Base-by-base conservation (phyloP, 1,140 invertebrate species). In the Chelonus insularis region DNA sequence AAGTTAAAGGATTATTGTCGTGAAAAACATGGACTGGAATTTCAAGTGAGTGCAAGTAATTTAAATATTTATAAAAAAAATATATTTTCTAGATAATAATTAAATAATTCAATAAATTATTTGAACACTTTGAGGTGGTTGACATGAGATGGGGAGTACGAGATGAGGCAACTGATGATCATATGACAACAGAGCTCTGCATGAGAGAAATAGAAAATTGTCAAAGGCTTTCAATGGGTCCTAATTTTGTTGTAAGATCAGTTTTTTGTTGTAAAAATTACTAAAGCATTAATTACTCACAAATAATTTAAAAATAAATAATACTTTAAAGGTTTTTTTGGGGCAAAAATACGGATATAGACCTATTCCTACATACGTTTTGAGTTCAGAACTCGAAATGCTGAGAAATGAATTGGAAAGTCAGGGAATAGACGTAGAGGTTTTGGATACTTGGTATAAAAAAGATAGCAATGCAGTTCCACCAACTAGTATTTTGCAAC, bases 131-230 rank as follows among this genome's bases (percentile, higher is more conserved):
- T 1, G 68, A 97, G 94, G 96, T 98, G 0, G 96, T 98, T 16
- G 97, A 98, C 80, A 98, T 99, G 96, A 85, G 96, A 77, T 99
- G 97, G 96, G 97, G 96, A 16, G 91, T 95, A 1, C 84, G 93
- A 71, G 96, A 98, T 72, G 96, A 98, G 81, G 95, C 96, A 0
- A 98, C 96, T 0, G 96, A 98, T 76, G 96, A 98, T 88, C 96
- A 99, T 81, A 97, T 98, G 95, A 98, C 96, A 6, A 98, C 96
- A 0, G 94, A 98, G 72, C 86, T 98, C 0, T 99, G 96, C 75
- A 98, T 99, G 94, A 88, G 93, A 63, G 97, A 98, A 84, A 98
- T 99, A 60, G 90, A 94, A 78, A 98, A 98, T 80, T 99, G 96
- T 77, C 96, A 98, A 78, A 84, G 96, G 11, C 81, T 99, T 0